These are phyloP conservation scores for Solenodon paradoxus DNA, from an alignment of 2,113 vertebrate species.

Conservation along the genomic window DNA sequence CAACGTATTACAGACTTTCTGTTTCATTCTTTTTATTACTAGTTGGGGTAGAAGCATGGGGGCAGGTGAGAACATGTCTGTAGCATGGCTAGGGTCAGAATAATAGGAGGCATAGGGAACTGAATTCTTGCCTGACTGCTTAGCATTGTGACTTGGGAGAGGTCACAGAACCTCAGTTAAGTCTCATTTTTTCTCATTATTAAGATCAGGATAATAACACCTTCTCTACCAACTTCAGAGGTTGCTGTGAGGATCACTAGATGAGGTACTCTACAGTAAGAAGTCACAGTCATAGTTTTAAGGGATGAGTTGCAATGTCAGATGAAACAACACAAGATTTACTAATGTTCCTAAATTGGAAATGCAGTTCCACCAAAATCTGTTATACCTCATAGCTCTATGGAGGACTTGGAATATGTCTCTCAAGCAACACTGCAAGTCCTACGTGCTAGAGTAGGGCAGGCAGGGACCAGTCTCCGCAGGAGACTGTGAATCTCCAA, in stretches of 20 bases:
- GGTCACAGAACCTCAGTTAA: neutral
- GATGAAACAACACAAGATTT: slow-evolving; percentile 10
- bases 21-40: slow-evolving; percentile 58
- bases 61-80: slow-evolving; percentile 50
- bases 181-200: neutral
- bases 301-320: slow-evolving; percentile 19
- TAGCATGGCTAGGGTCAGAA: neutral
- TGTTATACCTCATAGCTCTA: neutral
- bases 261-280: neutral
- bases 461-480: neutral
- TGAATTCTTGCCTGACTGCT: neutral
- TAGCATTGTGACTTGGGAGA: neutral
- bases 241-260: neutral
- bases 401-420: neutral
- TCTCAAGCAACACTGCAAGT: neutral
- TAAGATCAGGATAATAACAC: neutral
- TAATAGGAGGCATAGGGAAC: neutral
- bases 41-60: neutral
- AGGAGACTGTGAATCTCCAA: neutral
- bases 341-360: neutral
- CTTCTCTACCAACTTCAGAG: neutral
- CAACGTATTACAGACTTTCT: neutral
- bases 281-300: slow-evolving; percentile 14
- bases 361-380: neutral
- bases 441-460: neutral